phyloP scores from a whole-genome alignment of 2,888 invertebrate species.

The Tetragonisca angustula region DNA sequence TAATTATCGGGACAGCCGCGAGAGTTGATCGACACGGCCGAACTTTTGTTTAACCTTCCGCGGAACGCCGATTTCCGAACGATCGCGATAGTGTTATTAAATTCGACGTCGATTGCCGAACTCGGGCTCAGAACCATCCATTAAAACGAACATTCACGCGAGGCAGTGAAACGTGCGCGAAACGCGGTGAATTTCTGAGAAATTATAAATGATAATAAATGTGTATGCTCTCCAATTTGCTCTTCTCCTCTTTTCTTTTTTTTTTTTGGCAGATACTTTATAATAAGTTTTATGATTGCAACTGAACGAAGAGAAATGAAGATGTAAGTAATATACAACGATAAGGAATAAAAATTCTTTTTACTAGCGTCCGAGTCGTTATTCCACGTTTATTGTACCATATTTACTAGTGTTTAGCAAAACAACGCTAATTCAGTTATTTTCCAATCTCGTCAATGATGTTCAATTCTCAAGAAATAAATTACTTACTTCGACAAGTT shows the following conservation, averaged over 20 bases:
- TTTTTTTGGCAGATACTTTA: no score
- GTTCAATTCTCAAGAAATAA: background rate
- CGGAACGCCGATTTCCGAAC: background rate
- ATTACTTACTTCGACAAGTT: background rate
- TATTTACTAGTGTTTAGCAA: no score
- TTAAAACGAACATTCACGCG: background rate
- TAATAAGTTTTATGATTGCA: no score
- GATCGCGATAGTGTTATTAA: background rate
- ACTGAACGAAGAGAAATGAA: no score
- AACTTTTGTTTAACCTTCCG: background rate
- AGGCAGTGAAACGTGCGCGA: background rate
- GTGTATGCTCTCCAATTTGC: background rate
- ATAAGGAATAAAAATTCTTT: no score
- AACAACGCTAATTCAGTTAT: no score
- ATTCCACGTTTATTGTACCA: no score
- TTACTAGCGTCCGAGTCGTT: no score
- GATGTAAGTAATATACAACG: no score
- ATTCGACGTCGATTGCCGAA: background rate
- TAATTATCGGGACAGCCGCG: slow-evolving; percentile 19
- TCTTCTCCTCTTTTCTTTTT: no score
- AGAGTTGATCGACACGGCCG: background rate
- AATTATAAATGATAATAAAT: background rate
- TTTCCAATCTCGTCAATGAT: background rate
- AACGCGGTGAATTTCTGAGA: background rate
- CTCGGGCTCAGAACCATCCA: background rate